Conservation (phyloP, 92 coral and sea anemone genomes). For the Chrysogorgia sp. region DNA sequence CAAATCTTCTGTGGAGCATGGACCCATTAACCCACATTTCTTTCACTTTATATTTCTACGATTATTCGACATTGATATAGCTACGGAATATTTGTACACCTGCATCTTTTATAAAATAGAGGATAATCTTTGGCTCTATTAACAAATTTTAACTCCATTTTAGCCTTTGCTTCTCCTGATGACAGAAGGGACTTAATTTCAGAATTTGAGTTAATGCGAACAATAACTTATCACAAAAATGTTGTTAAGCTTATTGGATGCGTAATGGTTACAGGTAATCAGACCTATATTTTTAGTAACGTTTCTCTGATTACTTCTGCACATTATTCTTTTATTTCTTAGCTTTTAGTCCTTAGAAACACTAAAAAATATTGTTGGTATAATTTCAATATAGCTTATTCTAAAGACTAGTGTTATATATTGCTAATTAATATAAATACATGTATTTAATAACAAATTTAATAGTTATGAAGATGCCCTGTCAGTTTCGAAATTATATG, state of each 20-base stretch:
- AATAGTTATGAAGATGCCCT: no score
- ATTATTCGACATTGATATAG: background rate
- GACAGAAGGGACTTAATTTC: constrained; percentile 47
- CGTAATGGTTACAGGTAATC: constrained; percentile 43
- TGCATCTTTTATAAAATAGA: background rate
- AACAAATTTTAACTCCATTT: background rate
- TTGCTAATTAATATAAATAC: no score
- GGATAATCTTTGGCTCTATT: background rate
- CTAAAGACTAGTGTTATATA: no score
- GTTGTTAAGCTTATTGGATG: constrained; percentile 49
- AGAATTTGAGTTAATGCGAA: constrained; percentile 41
- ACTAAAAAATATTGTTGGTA: no score
- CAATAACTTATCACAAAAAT: constrained; percentile 35
- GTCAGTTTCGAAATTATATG: no score
- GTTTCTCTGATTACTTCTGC: no score
- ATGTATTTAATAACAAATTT: no score
- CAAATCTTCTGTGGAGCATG: background rate
- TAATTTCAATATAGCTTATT: no score
- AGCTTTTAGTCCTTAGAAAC: no score
- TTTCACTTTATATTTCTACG: background rate
- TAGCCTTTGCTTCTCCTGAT: constrained; percentile 24
- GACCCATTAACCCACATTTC: background rate
- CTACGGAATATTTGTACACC: background rate
- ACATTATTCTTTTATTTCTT: no score
- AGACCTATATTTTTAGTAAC: background rate